Base-by-base conservation (phyloP, 2,888 invertebrate species). In the Plagodis dolabraria region DNA sequence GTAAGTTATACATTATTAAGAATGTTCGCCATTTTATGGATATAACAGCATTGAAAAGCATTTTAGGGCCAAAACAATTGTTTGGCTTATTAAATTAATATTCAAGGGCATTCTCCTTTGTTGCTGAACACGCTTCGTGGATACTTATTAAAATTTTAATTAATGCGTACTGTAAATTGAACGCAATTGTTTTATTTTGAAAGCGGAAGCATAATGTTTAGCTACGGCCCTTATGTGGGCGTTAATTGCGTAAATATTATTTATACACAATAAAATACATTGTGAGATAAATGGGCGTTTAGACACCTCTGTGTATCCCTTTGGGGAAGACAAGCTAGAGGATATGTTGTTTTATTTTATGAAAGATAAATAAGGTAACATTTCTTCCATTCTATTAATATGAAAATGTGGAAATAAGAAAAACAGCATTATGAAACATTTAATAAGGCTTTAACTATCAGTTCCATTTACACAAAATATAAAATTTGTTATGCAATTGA, bases 81-180 rank as follows among this genome's bases (percentile, higher is more conserved):
- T 82, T 80, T 79, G 79, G 82, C 76, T 82, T 82, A 77, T 80
- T 83, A 72, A 75, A 76, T 80, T 72, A 79, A 78, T 82, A 71
- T 64, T 56, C 50, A 51, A 77, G 74, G 76, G 75, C 75, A 74
- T 69, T 69, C 72, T 69, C 72, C 72, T 83, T 83, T 83, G 83
- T 83, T 76, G 62, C 66, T 70, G 69, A 82, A 79, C 72, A 74
- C 70, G 80, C 75, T 83, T 72, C 72, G 61, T 52, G 66, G 70
- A 71, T 76, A 82, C 77, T 82, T 85, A 83, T 83, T 83, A 84
- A 83, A 82, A 72, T 82, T 83, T 79, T 80, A 84, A 84, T 84
- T 80, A 82, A 83, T 82, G 79, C 72, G 68, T 77, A 74, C 75
- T 79, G 82, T 79, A 79, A 82, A 82, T 81, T 77, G 73, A 71